These are phyloP conservation scores for Dipodomys ordii DNA, from an alignment of 2,113 vertebrate species.

Conservation along the genomic window DNA sequence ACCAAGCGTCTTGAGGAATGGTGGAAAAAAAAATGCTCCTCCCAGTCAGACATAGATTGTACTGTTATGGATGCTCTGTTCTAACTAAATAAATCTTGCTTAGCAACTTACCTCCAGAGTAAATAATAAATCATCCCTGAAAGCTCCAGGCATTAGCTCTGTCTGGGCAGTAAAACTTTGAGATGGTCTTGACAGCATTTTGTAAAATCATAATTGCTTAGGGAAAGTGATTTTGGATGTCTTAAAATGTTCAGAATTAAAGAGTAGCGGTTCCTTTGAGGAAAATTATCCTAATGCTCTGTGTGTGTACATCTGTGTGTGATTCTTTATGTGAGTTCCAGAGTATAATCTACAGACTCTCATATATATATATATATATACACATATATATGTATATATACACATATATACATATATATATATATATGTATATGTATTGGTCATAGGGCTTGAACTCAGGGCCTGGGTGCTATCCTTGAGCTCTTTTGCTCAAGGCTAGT, in stretches of 20 bases:
- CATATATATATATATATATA: no score
- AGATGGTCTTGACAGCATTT: constrained; percentile 78
- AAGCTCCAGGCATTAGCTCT: constrained; percentile 57
- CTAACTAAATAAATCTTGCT: constrained; percentile 76
- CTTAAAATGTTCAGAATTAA: constrained; percentile 87
- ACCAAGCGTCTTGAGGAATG: not conserved
- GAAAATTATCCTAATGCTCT: constrained; percentile 82
- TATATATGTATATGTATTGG: no score
- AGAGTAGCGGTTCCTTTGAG: constrained; percentile 85
- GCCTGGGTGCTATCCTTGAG: no score
- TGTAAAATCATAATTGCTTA: constrained; percentile 88
- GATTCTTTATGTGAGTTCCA: constrained; percentile 82
- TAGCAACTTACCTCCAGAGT: constrained; percentile 78
- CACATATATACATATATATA: no score
- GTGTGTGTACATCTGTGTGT: constrained; percentile 13
- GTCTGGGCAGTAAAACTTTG: constrained; percentile 79
- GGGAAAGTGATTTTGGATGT: constrained; percentile 87
- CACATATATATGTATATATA: no score
- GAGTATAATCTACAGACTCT: constrained; percentile 75
- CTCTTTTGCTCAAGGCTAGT: no score
- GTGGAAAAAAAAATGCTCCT: not conserved
- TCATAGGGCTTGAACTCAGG: no score
- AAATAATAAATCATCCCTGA: constrained; percentile 72
- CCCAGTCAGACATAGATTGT: constrained; percentile 33
- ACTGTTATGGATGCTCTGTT: constrained; percentile 69